Evolutionary conservation across 2,113 vertebrate genomes (phyloP).

Genomic region (Heterocephalus glaber): DNA sequence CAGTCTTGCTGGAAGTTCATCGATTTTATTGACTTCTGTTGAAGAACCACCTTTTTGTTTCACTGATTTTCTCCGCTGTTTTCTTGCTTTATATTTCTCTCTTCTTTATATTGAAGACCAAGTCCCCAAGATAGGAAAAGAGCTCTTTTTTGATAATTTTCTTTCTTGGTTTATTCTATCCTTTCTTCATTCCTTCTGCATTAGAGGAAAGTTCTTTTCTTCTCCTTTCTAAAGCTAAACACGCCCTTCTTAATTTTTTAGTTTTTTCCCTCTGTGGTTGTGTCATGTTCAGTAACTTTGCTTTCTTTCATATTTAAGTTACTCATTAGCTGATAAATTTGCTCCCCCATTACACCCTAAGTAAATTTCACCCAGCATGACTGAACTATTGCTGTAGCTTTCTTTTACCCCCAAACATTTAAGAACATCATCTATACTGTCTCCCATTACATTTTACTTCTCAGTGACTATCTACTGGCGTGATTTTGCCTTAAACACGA

Average conservation of each 20-base stretch:
- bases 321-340: background rate
- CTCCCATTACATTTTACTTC: background rate
- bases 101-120: constrained; percentile 6
- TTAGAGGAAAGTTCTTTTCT: background rate
- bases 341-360: background rate
- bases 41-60: constrained; percentile 50
- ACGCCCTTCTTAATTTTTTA: background rate
- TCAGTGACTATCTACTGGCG: background rate
- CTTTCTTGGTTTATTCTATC: background rate
- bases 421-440: background rate
- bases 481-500: background rate
- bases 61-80: constrained; percentile 29
- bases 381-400: background rate
- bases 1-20: constrained; percentile 29
- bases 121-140: background rate
- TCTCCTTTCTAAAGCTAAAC: background rate
- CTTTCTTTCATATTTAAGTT: constrained; percentile 8
- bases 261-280: background rate
- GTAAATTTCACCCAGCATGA: background rate
- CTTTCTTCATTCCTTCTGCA: background rate
- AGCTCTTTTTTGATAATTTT: background rate
- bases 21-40: constrained; percentile 29
- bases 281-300: background rate
- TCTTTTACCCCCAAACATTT: background rate
- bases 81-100: constrained; percentile 39